These are phyloP conservation scores for Tetramorium bicarinatum DNA, from an alignment of 2,888 invertebrate genomes.

Conservation along the genomic window DNA sequence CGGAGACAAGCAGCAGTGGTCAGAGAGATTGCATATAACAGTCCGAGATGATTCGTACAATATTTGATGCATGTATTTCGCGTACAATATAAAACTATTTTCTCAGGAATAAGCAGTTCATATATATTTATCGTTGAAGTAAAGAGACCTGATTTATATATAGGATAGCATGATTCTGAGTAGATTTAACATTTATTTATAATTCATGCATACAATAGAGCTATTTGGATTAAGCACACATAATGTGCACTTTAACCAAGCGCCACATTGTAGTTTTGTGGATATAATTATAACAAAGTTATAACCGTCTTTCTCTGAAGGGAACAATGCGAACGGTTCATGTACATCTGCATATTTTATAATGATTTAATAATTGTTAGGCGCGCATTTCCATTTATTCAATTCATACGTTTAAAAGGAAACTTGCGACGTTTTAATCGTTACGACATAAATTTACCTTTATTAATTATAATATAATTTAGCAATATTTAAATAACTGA, in stretches of 20 bases:
- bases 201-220: neutral
- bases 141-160: neutral
- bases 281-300: slow-evolving; percentile 39
- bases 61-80: neutral
- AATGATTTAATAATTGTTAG: slow-evolving; percentile 36
- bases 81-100: neutral
- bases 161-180: neutral
- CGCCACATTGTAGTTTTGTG: slow-evolving; percentile 31
- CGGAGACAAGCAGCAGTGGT: neutral
- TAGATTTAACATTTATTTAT: slow-evolving; percentile 44
- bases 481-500: slow-evolving; percentile 31
- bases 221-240: slow-evolving; percentile 7
- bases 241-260: slow-evolving; percentile 23
- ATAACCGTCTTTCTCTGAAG: slow-evolving; percentile 14
- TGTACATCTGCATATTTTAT: slow-evolving; percentile 34
- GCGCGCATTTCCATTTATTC: slow-evolving; percentile 21
- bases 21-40: neutral
- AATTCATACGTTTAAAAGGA: neutral
- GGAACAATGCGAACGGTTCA: slow-evolving; percentile 20
- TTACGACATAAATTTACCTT: neutral
- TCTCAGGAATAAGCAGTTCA: neutral
- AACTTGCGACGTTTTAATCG: slow-evolving; percentile 7
- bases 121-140: neutral
- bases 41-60: neutral
- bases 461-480: slow-evolving; percentile 18